Conservation (phyloP, 2,113 vertebrate genomes). For the Triplophysa dalaica region DNA sequence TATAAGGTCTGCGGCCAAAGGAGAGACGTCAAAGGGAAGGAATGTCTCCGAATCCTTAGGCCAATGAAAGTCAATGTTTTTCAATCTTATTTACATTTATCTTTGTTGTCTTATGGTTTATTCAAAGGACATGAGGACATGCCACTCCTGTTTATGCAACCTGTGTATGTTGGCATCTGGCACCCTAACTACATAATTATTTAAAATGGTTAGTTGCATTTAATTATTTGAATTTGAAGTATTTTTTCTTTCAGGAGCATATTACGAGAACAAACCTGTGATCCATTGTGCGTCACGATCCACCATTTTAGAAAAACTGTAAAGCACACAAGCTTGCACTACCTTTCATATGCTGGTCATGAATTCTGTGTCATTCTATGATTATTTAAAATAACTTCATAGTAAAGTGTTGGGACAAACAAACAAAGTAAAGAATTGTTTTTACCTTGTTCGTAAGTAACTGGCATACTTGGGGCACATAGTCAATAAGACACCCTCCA, state of each 20-base stretch:
- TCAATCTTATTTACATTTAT: slow-evolving; percentile 66
- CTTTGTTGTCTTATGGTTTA: slow-evolving; percentile 53
- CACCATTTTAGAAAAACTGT: too few relatives aligned
- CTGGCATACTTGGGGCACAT: slow-evolving; percentile 97
- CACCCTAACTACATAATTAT: too few relatives aligned
- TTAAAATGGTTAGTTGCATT: too few relatives aligned
- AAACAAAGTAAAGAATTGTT: slow-evolving; percentile 15
- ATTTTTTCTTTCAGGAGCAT: too few relatives aligned
- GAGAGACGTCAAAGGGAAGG: slow-evolving; percentile 2
- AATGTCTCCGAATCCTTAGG: slow-evolving; percentile 41
- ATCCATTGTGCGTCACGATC: too few relatives aligned
- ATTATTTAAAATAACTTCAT: background rate
- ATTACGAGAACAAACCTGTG: too few relatives aligned
- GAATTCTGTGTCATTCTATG: background rate
- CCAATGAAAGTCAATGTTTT: slow-evolving; percentile 56
- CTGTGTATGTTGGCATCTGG: too few relatives aligned
- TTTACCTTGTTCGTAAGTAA: slow-evolving; percentile 97
- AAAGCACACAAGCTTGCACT: too few relatives aligned
- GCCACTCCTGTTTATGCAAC: too few relatives aligned
- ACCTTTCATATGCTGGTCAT: background rate
- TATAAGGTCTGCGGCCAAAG: slow-evolving; percentile 3
- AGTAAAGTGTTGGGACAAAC: slow-evolving; percentile 31
- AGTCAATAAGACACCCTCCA: slow-evolving; percentile 97
- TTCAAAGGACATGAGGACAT: background rate
- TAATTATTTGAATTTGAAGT: too few relatives aligned